Evolutionary conservation across 2,888 invertebrate species (phyloP).

Genomic region (Limnephilus marmoratus): DNA sequence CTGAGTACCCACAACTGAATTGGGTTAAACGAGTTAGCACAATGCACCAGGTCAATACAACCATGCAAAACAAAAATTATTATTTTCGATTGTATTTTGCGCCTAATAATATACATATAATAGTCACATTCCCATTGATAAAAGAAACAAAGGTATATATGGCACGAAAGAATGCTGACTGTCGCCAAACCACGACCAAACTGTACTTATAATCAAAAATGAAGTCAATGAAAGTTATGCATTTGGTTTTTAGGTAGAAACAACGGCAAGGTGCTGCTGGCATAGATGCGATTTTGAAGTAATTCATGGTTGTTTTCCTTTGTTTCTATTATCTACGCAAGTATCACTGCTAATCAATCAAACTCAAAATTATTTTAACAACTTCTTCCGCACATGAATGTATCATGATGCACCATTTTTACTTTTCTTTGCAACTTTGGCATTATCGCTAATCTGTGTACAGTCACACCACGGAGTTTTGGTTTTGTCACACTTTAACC

Average conservation of each 20-base stretch:
- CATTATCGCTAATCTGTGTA: constrained; percentile 70
- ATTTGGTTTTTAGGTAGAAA: no score
- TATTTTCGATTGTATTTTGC: not conserved
- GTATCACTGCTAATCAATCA: not conserved
- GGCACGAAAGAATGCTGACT: no score
- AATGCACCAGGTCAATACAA: not conserved
- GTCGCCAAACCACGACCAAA: no score
- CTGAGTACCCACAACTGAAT: no score
- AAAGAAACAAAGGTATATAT: no score
- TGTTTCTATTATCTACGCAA: no score
- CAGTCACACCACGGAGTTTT: constrained; percentile 97
- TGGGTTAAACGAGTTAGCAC: no score
- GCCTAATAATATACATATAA: not conserved
- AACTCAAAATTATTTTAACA: not conserved
- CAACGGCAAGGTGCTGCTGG: no score
- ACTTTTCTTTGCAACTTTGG: constrained; percentile 58
- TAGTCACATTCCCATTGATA: not conserved
- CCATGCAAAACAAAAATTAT: not conserved
- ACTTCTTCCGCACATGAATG: not conserved
- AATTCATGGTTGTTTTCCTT: no score
- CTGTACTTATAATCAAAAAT: no score
- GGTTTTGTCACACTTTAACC: constrained; percentile 86
- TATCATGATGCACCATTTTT: constrained; percentile 51
- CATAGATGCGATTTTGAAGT: no score
- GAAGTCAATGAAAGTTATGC: no score